Base-by-base conservation (phyloP, 2,797 vertebrate species). In the Darevskia mixta region DNA sequence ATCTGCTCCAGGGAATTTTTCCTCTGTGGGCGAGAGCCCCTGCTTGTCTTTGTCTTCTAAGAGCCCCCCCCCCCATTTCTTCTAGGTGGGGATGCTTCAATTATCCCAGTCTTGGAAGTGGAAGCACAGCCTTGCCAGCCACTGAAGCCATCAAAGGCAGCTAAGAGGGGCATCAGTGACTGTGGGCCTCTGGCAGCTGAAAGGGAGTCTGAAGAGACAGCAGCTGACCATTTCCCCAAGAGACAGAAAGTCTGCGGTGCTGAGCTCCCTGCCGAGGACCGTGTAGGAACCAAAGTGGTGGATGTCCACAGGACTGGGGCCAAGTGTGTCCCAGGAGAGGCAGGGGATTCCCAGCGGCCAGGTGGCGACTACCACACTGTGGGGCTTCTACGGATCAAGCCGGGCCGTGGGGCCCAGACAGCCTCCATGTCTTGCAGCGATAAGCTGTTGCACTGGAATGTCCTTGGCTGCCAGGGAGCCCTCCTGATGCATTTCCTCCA, bases 361-460 rank as follows among this genome's bases (percentile, higher is more conserved):
- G 98, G 99, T 0, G 58, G 45, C 2, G 95, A 94, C 0, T 99
- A 98, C 94, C 99, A 99, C 95, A 94, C 79, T 8, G 95, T 97
- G 2, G 98, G 98, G 75, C 79, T 97, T 20, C 96, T 99, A 55
- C 96, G 99, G 66, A 95, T 99, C 82, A 99, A 99, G 94, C 99
- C 99, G 0, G 99, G 99, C 9, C 97, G 99, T 5, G 99, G 99
- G 41, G 97, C 98, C 85, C 97, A 97, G 5, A 99, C 99, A 0
- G 90, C 97, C 77, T 99, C 98, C 29, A 98, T 99, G 94, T 99
- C 98, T 90, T 99, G 99, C 95, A 99, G 98, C 3, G 99, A 99
- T 93, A 99, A 99, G 92, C 90, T 99, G 93, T 98, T 98, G 35
- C 98, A 98, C 67, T 99, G 98, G 98, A 97, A 96, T 0, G 97